Evolutionary conservation across 2,888 invertebrate genomes (phyloP).

Genomic region (Ennomos quercinarius): DNA sequence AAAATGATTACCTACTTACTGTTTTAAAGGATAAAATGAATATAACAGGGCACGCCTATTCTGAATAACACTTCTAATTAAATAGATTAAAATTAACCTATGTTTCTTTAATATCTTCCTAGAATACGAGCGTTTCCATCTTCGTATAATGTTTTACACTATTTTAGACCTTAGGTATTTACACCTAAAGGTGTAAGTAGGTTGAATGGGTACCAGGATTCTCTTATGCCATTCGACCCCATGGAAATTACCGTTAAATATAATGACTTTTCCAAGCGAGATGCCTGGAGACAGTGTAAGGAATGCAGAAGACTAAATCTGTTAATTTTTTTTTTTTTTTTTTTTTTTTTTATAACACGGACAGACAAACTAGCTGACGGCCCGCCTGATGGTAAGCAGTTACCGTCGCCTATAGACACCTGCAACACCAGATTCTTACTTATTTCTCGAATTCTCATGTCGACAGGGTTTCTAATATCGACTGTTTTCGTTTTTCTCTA

Average conservation of each 20-base stretch:
- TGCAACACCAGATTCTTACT: no score
- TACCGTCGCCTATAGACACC: no score
- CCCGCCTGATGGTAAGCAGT: no score
- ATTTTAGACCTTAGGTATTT: constrained; percentile 17
- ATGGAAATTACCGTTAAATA: constrained; percentile 54
- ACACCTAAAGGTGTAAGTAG: constrained; percentile 27
- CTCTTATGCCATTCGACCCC: constrained; percentile 36
- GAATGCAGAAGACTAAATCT: constrained; percentile 2
- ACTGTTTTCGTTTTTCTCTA: no score
- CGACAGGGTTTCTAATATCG: no score
- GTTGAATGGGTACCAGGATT: constrained; percentile 14
- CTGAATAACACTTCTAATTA: constrained; percentile 22
- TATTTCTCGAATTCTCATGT: no score
- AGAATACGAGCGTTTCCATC: constrained; percentile 13
- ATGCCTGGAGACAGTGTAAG: constrained; percentile 29
- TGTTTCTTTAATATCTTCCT: constrained; percentile 22
- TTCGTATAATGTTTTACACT: neutral
- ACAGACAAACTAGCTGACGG: no score
- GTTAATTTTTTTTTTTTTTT: neutral
- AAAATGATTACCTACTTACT: no score
- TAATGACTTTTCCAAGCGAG: constrained; percentile 45
- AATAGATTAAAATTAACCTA: constrained; percentile 35
- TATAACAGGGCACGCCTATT: constrained; percentile 2
- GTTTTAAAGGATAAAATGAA: neutral
- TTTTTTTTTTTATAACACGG: no score